Evolutionary conservation across 2,797 vertebrate genomes (phyloP), one percentile per base, ranked within the genome.

Genomic region (Erithacus rubecula): DNA sequence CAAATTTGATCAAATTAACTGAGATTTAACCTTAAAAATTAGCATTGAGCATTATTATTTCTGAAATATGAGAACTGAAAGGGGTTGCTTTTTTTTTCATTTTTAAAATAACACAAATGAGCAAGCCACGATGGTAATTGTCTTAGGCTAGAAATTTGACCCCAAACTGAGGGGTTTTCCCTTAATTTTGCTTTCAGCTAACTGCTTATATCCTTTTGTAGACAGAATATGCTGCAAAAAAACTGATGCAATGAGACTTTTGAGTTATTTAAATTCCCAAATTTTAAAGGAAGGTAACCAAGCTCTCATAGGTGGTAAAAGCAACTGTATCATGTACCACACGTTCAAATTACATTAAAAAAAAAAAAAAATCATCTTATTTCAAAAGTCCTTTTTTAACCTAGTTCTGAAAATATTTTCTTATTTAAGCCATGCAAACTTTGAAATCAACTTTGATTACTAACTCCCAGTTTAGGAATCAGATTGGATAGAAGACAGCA

Each of bases 1-100:
- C 24, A 69, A 26, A 13, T 69, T 75, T 70, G 81, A 95, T 69
- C 55, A 71, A 90, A 67, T 76, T 79, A 83, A 44, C 17, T 37
- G 36, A 85, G 26, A 67, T 30, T 74, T 74, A 80, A 67, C 34
- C 32, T 76, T 79, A 62, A 49, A 78, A 76, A 82, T 69, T 30
- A 68, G 18, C 24, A 83, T 3, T 53, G 72, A 58, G 51, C 6
- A 53, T 32, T 27, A 77, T 87, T 77, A 69, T 72, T 91, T 75
- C 39, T 86, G 76, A 86, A 88, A 88, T 29, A 80, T 7, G 30
- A 77, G 43, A 94, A 93, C 1, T 3, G 37, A 80, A 81, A 64
- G 6, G 3, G 3, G 0, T 14, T 43, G 37, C 39, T 43, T 20
- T 55, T 80, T 79, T 15, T 59, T 56, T 34, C 3, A 43, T 87